Percentiles rank a stretch among this genome's conserved stretches.
These are phyloP conservation scores for Callaeas wilsoni DNA, from an alignment of 2,113 vertebrate species.

Conservation along the genomic window DNA sequence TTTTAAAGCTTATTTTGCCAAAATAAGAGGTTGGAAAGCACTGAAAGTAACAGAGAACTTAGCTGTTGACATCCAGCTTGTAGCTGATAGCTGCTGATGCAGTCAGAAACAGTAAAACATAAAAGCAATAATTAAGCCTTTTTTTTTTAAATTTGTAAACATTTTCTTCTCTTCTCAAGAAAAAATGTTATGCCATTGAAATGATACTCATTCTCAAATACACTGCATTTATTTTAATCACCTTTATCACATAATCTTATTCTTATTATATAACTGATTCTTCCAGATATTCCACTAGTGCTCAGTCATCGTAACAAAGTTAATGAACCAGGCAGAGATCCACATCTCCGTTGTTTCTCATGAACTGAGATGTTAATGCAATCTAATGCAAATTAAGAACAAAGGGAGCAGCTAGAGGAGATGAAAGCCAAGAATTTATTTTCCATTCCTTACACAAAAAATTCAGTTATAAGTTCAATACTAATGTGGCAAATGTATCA, in stretches of 20 bases:
- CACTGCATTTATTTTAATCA: background rate
- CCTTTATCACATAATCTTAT: background rate
- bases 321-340: background rate
- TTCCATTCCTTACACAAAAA: background rate
- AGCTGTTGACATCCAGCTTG: background rate
- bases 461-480: background rate
- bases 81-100: background rate
- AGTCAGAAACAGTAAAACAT: background rate
- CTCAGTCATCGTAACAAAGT: background rate
- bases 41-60: background rate
- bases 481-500: fast-evolving
- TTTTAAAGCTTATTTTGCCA: background rate
- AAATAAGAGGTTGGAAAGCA: background rate
- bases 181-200: background rate
- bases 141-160: background rate
- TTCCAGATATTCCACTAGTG: background rate
- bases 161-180: background rate
- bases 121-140: background rate
- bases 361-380: background rate
- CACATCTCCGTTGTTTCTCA: background rate
- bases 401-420: background rate
- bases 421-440: background rate
- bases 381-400: background rate
- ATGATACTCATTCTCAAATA: background rate
- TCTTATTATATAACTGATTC: background rate